Evolutionary conservation across 2,888 invertebrate species (phyloP), one percentile per base, ranked within the genome.

Genomic region (Choreutis nemorana): DNA sequence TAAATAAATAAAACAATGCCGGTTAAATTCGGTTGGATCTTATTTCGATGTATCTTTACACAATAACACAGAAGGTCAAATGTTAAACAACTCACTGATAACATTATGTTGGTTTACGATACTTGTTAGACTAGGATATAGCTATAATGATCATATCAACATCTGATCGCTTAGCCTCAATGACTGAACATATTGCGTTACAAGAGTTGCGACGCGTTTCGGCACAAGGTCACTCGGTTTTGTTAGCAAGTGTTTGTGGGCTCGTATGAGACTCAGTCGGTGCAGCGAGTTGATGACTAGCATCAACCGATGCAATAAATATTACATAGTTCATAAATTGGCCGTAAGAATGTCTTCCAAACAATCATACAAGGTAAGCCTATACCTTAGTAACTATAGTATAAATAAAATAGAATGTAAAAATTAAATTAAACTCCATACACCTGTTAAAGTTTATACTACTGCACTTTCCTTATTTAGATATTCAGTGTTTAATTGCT

Each of bases 331-430:
- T 38, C 42, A 35, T 52, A 62, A 45, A 48, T 31, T 53, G 40
- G 29, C 42, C 28, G 14, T 41, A 20, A 75, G 58, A 39, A 77
- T 77, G 77, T 55, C 51, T 40, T 61, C 68, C 1, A 61, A 54
- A 20, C 44, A 37, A 27, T 55, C 50, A 23, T 77, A 77, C 33
- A 75, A 75, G 66, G 77, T 77, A 55, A 30, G 40, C 45, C 18
- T 26, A 18, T 11, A 23, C 30, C 16, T 25, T 35, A 24, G n/a
- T n/a, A n/a, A n/a, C n/a, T n/a, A n/a, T n/a, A n/a, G n/a, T n/a
- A n/a, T n/a, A n/a, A n/a, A n/a, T n/a, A n/a, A n/a, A n/a, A n/a
- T n/a, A n/a, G n/a, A n/a, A n/a, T n/a, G n/a, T n/a, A n/a, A n/a
- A n/a, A n/a, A n/a, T n/a, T n/a, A n/a, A n/a, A n/a, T n/a, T n/a